Evolutionary conservation across 2,888 invertebrate genomes (phyloP).

Genomic region (Neoaliturus tenellus): DNA sequence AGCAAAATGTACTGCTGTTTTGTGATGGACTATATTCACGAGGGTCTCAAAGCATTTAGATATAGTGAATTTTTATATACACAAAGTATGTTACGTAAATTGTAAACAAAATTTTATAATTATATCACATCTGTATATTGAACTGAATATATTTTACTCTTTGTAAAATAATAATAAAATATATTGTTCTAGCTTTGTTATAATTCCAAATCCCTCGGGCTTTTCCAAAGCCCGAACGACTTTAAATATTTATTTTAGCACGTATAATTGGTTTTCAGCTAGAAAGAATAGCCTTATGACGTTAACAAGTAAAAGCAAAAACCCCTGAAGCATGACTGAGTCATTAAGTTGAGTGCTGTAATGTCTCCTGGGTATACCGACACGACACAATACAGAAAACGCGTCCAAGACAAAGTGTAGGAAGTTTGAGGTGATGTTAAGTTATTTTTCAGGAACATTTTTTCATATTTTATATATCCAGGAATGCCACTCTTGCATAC

Average conservation of each 20-base stretch:
- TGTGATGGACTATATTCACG: background rate
- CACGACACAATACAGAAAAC: no score
- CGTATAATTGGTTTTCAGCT: no score
- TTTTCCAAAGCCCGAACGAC: no score
- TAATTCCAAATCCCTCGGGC: no score
- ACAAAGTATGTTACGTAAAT: background rate
- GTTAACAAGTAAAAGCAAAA: no score
- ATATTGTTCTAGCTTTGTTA: background rate
- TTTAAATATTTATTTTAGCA: no score
- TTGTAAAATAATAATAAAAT: conserved; percentile 8
- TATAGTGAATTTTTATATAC: background rate
- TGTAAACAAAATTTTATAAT: background rate
- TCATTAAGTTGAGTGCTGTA: background rate
- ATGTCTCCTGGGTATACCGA: background rate
- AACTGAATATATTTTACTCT: background rate
- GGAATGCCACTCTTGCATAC: no score
- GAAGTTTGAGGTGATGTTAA: no score
- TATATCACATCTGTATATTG: background rate
- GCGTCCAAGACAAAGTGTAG: no score
- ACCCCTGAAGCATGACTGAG: background rate
- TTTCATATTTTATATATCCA: no score
- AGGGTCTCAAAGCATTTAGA: background rate
- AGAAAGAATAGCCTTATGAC: no score
- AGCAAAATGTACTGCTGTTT: background rate
- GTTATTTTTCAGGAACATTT: no score